Percentiles rank a stretch among this genome's conserved stretches.
phyloP scores from a whole-genome alignment of 1,140 invertebrate genomes.

The Whitmania pigra region DNA sequence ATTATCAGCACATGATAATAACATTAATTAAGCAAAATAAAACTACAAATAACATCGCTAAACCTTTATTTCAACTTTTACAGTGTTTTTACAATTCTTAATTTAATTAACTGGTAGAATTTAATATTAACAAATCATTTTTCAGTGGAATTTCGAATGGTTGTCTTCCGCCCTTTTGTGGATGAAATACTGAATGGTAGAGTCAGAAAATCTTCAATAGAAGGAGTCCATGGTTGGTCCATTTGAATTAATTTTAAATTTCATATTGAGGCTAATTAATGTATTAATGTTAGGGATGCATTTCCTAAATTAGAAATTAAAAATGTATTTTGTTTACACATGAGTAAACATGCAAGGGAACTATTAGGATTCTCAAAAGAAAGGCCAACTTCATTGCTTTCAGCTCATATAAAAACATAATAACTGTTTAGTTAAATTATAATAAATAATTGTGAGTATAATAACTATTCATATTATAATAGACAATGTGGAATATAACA shows the following conservation, averaged over 20 bases:
- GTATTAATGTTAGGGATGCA: background rate
- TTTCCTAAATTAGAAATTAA: no score
- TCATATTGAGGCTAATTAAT: no score
- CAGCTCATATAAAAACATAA: no score
- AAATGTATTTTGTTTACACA: background rate
- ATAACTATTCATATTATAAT: background rate
- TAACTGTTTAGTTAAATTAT: background rate
- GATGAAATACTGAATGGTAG: constrained; percentile 84
- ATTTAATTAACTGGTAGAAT: no score
- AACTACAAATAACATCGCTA: no score
- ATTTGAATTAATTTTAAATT: constrained; percentile 10
- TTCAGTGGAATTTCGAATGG: constrained; percentile 30
- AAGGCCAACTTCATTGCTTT: no score
- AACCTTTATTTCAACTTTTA: no score
- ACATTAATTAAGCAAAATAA: no score
- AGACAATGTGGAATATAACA: background rate
- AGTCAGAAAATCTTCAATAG: constrained; percentile 72
- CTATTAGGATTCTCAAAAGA: background rate
- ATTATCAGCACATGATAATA: no score
- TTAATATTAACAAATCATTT: background rate
- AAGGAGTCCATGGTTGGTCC: constrained; percentile 73
- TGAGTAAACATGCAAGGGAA: background rate
- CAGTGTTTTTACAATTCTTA: no score
- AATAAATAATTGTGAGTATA: background rate
- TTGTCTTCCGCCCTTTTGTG: constrained; percentile 80